phyloP scores from a whole-genome alignment of 2,888 invertebrate genomes.

The Operophtera brumata region DNA sequence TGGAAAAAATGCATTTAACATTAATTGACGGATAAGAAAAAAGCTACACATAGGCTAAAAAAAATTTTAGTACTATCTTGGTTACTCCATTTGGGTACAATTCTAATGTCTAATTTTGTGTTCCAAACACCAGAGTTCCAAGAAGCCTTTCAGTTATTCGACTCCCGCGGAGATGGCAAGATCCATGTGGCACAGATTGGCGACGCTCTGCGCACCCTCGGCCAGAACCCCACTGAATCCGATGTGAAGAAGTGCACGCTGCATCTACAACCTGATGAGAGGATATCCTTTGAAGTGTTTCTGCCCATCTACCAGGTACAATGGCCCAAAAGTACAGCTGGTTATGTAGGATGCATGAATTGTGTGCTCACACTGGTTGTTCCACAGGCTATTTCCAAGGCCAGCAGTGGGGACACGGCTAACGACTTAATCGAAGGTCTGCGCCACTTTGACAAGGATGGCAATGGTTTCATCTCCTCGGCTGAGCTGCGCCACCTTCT shows the following conservation, averaged over 20 bases:
- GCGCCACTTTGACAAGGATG: constrained; percentile 99
- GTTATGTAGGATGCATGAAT: background rate
- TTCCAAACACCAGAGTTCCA: constrained; percentile 85
- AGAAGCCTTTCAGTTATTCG: constrained; percentile 98
- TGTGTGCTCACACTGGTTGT: background rate
- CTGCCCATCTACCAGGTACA: constrained; percentile 94
- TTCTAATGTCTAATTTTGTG: background rate
- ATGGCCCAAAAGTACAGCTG: background rate
- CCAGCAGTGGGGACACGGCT: constrained; percentile 94
- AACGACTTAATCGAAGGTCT: constrained; percentile 99
- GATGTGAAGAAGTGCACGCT: constrained; percentile 99
- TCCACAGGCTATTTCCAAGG: constrained; percentile 93
- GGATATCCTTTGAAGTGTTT: constrained; percentile 99
- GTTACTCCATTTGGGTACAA: background rate
- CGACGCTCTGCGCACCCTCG: constrained; percentile 96
- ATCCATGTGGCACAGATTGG: constrained; percentile 98
- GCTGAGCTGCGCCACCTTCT: constrained; percentile 98
- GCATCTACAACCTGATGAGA: constrained; percentile 95
- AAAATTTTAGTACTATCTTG: too few relatives aligned
- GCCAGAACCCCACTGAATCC: constrained; percentile 99
- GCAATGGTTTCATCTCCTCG: constrained; percentile 98
- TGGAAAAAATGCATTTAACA: too few relatives aligned
- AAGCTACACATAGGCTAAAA: too few relatives aligned
- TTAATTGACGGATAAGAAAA: too few relatives aligned
- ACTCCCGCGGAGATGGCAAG: constrained; percentile 98